A percentile compares a stretch with the other conserved stretches of the same genome.
phyloP scores from a whole-genome alignment of 2,888 invertebrate genomes.

The Orthosia gracilis region DNA sequence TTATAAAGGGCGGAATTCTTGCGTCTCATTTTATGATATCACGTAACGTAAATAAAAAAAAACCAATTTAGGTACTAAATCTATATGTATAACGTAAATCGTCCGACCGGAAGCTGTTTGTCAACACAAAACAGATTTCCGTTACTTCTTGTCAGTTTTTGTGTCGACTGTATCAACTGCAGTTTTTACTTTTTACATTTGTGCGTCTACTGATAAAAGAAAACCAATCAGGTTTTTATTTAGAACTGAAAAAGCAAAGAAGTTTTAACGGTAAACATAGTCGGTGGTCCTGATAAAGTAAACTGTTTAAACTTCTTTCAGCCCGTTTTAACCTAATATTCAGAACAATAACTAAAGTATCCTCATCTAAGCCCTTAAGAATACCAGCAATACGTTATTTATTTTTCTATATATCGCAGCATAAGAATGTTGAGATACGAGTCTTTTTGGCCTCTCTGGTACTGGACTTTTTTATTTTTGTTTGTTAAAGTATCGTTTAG shows the following conservation, averaged over 20 bases:
- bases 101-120: not conserved
- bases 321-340: too few relatives aligned
- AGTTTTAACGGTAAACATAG: not conserved
- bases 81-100: not conserved
- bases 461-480: too few relatives aligned
- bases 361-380: too few relatives aligned
- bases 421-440: too few relatives aligned
- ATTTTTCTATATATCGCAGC: too few relatives aligned
- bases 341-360: too few relatives aligned
- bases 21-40: not conserved
- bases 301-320: not conserved
- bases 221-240: not conserved
- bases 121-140: constrained; percentile 11
- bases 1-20: too few relatives aligned
- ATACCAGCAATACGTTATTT: too few relatives aligned
- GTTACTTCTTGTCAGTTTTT: constrained; percentile 14
- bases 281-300: too few relatives aligned
- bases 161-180: not conserved
- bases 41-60: constrained; percentile 2
- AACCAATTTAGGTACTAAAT: not conserved
- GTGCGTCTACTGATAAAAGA: not conserved
- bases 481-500: too few relatives aligned
- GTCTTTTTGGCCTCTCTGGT: too few relatives aligned
- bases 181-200: not conserved
- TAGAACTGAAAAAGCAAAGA: not conserved